Evolutionary conservation across 2,113 vertebrate species (phyloP), one percentile per base, ranked within the genome.

Genomic region (Eupsittula cactorum): DNA sequence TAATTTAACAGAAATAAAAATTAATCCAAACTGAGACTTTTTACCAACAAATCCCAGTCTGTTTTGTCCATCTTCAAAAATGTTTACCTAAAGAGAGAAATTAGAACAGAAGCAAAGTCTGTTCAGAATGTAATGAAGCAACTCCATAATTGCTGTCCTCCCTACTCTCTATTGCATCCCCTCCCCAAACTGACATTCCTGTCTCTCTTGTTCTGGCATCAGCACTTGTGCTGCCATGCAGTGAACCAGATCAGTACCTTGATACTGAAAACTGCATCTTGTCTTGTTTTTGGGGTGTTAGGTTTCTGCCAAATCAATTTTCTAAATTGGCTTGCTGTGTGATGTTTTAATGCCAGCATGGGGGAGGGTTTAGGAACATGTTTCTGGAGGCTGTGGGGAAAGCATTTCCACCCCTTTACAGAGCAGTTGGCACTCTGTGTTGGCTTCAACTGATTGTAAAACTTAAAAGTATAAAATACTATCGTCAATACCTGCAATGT

Each of bases 51-150:
- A 90, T 53, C 13, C 20, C 42, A 44, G 31, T 42, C 28, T 4
- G 31, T 83, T 88, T 88, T 86, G n/a, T 80, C 42, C 35, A 33
- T 80, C 79, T 63, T 82, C 44, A 69, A 27, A 76, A 88, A 59
- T 53, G 3, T 76, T 93, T 95, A 7, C n/a, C n/a, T 88, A n/a
- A 57, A 62, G 49, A 83, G 35, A 69, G 70, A 73, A 79, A 65
- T 13, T 3, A 16, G 19, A 55, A 65, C 21, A 63, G 70, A 65
- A 39, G 13, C 18, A 8, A 42, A 89, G 20, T 64, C 65, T 84
- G 33, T 81, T 78, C 35, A 81, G 73, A 13, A 27, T 31, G 18
- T 63, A 46, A 49, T 1, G 2, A 16, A 71, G 79, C 37, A 50
- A 7, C 35, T 62, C 31, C 41, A 11, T 71, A n/a, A 6, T 8